Conservation (phyloP, 1,140 invertebrate genomes). For the Aphaenogaster floridana region DNA sequence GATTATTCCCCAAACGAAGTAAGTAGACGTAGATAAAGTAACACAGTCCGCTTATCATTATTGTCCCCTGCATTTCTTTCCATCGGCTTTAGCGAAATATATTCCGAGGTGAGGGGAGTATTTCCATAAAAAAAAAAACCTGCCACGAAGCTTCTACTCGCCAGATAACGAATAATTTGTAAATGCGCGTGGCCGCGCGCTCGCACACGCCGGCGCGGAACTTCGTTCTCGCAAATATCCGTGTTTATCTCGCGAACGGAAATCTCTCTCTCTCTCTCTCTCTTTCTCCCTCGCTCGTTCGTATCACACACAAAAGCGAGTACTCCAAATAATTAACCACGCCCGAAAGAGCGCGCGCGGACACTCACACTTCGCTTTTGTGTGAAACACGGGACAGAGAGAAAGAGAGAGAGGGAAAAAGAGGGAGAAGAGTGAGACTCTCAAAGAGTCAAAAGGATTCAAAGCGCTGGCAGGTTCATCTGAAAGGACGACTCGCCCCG, state of each 20-base stretch:
- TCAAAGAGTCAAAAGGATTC: constrained; percentile 76
- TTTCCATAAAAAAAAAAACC: constrained; percentile 17
- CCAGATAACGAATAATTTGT: constrained; percentile 46
- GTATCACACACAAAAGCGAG: constrained; percentile 64
- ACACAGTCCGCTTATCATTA: constrained; percentile 30
- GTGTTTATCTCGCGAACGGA: constrained; percentile 11
- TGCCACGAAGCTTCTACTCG: background rate
- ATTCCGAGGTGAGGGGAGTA: constrained; percentile 2
- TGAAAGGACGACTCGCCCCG: constrained; percentile 69
- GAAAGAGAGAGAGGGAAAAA: background rate
- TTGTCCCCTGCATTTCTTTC: background rate
- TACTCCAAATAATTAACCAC: constrained; percentile 75
- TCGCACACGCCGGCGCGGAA: background rate
- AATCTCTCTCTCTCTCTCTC: constrained; percentile 1
- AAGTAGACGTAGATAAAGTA: constrained; percentile 46
- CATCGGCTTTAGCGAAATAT: constrained; percentile 6
- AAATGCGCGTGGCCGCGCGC: background rate
- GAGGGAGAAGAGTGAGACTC: background rate
- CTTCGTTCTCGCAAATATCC: constrained; percentile 14
- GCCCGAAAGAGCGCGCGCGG: constrained; percentile 39
- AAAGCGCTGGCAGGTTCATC: constrained; percentile 59
- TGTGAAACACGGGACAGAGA: constrained; percentile 48
- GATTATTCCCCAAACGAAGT: constrained; percentile 27
- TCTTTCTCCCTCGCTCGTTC: background rate
- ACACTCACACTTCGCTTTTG: constrained; percentile 60